Conservation (phyloP, 2,113 vertebrate species). For the Tapirus terrestris region DNA sequence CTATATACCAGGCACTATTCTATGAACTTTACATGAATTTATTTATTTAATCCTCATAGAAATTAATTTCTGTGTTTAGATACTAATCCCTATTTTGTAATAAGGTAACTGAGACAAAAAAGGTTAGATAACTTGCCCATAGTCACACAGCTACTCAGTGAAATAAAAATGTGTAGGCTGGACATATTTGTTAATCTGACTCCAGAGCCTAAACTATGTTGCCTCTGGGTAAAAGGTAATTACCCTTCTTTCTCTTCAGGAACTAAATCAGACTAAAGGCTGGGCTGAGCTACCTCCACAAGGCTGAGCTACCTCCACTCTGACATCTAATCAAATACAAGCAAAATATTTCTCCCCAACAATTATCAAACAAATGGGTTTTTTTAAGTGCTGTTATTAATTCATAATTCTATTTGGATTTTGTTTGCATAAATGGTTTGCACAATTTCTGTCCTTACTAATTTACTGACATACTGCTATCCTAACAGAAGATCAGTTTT, state of each 20-base stretch:
- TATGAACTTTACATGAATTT: neutral
- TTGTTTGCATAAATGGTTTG: neutral
- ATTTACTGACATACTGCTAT: neutral
- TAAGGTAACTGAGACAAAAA: neutral
- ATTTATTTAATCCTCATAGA: conserved; percentile 15
- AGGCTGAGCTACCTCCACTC: neutral
- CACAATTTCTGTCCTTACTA: neutral
- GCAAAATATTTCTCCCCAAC: neutral
- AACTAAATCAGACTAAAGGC: neutral
- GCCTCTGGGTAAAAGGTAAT: neutral
- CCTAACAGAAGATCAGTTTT: neutral
- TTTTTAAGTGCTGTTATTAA: conserved; percentile 13
- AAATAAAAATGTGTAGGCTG: neutral
- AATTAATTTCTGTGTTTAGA: neutral
- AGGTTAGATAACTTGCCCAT: neutral
- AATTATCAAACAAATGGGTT: neutral
- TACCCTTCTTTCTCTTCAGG: neutral
- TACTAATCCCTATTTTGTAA: conserved; percentile 1
- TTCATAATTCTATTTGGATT: neutral
- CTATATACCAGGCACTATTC: neutral
- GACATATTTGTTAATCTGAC: neutral
- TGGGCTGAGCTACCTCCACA: neutral
- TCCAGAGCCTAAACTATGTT: neutral
- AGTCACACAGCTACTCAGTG: neutral
- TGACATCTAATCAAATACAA: neutral